Evolutionary conservation across 92 coral and sea anemone species (phyloP).

Genomic region (Umimayanthus chanpuru): DNA sequence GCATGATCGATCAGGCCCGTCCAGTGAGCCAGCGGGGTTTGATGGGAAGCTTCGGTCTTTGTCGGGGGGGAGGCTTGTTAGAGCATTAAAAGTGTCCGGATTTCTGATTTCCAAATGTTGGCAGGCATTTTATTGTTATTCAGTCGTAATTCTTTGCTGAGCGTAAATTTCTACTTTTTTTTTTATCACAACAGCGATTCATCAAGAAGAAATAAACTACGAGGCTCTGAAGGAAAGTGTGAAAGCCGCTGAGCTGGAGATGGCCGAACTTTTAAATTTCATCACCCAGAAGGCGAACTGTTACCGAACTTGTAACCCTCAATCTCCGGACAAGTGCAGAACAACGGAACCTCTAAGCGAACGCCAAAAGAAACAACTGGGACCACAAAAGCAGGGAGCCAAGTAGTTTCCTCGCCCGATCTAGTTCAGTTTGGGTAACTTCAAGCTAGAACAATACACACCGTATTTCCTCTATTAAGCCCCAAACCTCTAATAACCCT

Average conservation of each 20-base stretch:
- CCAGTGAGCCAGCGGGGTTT: no score
- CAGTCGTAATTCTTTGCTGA: no score
- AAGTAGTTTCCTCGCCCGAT: not conserved
- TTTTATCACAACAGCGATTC: slow-evolving; percentile 2
- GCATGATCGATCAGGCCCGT: no score
- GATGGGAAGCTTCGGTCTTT: no score
- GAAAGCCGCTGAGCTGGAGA: slow-evolving; percentile 9
- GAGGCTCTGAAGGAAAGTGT: slow-evolving; percentile 19
- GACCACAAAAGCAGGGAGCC: not conserved
- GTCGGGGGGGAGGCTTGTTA: no score
- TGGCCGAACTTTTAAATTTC: not conserved
- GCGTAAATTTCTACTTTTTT: no score
- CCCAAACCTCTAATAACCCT: no score
- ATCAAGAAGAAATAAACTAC: slow-evolving; percentile 14
- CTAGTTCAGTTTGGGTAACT: not conserved
- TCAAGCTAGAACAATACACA: no score
- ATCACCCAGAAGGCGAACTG: not conserved
- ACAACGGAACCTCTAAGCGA: not conserved
- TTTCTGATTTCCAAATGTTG: no score
- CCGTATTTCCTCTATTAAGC: no score
- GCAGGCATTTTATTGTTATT: no score
- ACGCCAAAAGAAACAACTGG: not conserved
- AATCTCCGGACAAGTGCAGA: not conserved
- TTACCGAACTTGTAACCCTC: not conserved
- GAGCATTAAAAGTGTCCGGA: no score